Percentiles rank a stretch among this genome's conserved stretches.
Evolutionary conservation across 2,113 vertebrate genomes (phyloP).

Genomic region (Eulemur rufifrons): DNA sequence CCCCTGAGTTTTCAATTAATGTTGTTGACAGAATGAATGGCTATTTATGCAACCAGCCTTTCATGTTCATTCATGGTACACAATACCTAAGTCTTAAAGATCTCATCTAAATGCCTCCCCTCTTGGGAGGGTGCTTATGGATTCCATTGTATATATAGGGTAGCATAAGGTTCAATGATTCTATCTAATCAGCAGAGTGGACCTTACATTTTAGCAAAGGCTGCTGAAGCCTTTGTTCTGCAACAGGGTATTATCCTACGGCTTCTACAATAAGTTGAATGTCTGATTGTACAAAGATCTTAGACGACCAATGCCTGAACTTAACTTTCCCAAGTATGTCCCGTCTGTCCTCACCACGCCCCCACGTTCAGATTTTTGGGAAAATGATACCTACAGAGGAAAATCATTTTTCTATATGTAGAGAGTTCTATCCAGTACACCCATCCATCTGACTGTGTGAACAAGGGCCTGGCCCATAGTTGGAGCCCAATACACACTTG

Average conservation of each 20-base stretch:
- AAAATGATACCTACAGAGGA: not conserved
- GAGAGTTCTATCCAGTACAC: not conserved
- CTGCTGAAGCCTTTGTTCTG: slow-evolving; percentile 52
- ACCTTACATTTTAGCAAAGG: slow-evolving; percentile 53
- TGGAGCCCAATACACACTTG: not conserved
- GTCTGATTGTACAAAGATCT: slow-evolving; percentile 39
- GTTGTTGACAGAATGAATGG: slow-evolving; percentile 78
- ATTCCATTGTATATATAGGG: slow-evolving; percentile 62
- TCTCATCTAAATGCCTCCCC: slow-evolving; percentile 69
- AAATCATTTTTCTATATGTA: not conserved
- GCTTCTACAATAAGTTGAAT: not conserved
- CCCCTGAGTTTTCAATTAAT: slow-evolving; percentile 78
- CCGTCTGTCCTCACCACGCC: not conserved
- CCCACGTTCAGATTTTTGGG: not conserved
- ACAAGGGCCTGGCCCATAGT: not conserved
- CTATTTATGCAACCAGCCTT: slow-evolving; percentile 71
- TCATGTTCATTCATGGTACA: slow-evolving; percentile 70
- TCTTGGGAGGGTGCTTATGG: slow-evolving; percentile 63
- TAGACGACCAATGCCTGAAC: not conserved
- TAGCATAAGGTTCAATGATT: slow-evolving; percentile 76
- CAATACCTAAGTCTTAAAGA: slow-evolving; percentile 71
- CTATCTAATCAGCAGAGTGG: slow-evolving; percentile 63
- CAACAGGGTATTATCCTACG: not conserved
- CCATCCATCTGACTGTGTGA: not conserved
- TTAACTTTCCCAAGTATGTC: slow-evolving; percentile 31